Evolutionary conservation across 2,797 vertebrate genomes (phyloP).

Genomic region (Lagodon rhomboides): DNA sequence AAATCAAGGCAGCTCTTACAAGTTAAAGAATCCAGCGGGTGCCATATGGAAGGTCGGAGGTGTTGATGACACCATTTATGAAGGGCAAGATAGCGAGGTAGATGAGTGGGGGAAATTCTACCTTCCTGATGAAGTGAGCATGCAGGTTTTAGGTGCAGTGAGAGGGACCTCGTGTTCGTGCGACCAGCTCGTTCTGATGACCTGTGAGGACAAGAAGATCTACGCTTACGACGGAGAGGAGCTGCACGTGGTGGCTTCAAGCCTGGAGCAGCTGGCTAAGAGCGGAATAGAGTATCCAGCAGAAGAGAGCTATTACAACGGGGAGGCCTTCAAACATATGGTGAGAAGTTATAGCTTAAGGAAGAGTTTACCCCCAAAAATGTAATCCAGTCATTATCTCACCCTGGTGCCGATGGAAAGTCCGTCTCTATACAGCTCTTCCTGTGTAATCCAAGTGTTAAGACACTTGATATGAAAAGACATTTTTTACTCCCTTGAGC

Average conservation of each 20-base stretch:
- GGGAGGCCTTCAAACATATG: constrained; percentile 47
- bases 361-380: no score
- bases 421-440: no score
- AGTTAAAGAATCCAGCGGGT: neutral
- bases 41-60: neutral
- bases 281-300: constrained; percentile 30
- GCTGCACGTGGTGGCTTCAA: constrained; percentile 50
- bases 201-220: constrained; percentile 29
- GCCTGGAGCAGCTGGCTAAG: accelerated
- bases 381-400: no score
- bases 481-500: no score
- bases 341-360: constrained; percentile 31
- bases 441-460: no score
- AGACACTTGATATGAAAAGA: no score
- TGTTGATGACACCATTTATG: constrained; percentile 42
- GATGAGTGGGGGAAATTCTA: constrained; percentile 52
- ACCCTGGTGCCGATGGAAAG: no score
- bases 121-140: neutral
- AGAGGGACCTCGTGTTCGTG: neutral
- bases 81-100: accelerated
- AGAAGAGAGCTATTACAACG: constrained; percentile 26
- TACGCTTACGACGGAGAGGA: constrained; percentile 58
- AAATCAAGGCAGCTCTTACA: accelerated
- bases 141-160: constrained; percentile 46
- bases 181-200: constrained; percentile 59